Evolutionary conservation across 2,888 invertebrate genomes (phyloP), one percentile per base, ranked within the genome.

Genomic region (Acanthopleura granulata): DNA sequence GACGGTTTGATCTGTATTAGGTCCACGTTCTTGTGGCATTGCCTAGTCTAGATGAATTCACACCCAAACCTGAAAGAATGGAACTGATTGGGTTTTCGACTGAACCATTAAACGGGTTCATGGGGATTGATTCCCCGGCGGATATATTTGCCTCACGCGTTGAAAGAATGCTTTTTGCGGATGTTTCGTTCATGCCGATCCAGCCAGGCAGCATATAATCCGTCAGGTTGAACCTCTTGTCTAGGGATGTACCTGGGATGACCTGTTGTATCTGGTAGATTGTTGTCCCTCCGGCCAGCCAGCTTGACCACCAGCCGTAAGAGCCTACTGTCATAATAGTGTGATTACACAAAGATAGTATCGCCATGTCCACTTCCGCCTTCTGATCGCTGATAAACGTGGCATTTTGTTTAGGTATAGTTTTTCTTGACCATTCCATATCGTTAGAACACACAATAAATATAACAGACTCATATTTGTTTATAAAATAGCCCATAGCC

Each of bases 301-400:
- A 87, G 12, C 83, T 87, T 14, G 84, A 83, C 88, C 88, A 88
- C 84, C 86, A 88, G 0, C 88, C 87, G 76, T 83, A 88, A 9
- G 87, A 83, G 6, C 88, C 88, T 66, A 84, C 76, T 18, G 87
- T 85, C 3, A 88, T 80, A 49, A 93, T 92, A 50, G 91, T 91
- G 83, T 93, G 92, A 40, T 83, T 81, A 76, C 84, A 81, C 9
- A 74, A 70, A 12, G 84, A 76, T 66, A 85, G 76, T 11, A 83
- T 69, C 1, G 82, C 83, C 75, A 85, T 69, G 70, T 85, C 85
- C 4, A 75, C 77, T 16, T 75, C 80, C 0, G 76, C 72, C 27
- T 70, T 71, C 81, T 75, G 27, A 81, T 79, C 18, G 0, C 51
- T 62, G 22, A 69, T 22, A 72, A 80, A 66, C 16, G 25, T 25